Base-by-base conservation (phyloP, 2,113 vertebrate genomes). In the Geococcyx californianus region DNA sequence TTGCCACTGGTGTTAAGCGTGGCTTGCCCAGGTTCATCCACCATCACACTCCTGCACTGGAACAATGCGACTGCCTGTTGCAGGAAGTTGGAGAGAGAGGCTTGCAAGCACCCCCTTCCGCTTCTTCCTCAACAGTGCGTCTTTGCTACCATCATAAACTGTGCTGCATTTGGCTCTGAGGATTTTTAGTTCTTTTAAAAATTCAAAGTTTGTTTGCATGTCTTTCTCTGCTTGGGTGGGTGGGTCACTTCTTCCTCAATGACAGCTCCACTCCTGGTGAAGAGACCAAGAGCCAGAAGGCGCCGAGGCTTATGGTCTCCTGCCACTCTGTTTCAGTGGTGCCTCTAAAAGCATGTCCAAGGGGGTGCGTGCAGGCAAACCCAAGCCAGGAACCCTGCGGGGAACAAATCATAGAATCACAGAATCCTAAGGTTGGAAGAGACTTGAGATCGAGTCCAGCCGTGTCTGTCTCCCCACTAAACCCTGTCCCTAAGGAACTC, bases 311-410 rank as follows among this genome's bases (percentile, higher is more conserved):
- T 58, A 15, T 55, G 20, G 7, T 51, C 28, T 88, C 21, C 55
- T 70, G 47, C 23, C 19, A 16, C 26, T 36, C 34, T 19, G 5
- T 75, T 81, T 33, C 19, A 29, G 38, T 24, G 26, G 26, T 44
- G 12, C 20, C 33, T 7, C 16, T 36, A 42, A 34, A 24, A 81
- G 11, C 38, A 6, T 29, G 34, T 42, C 19, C 56, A 19, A 18
- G 18, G 25, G 28, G 54, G 28, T 11, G 13, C 0, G 0, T 40
- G 21, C 59, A 56, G 58, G 47, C 58, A 28, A 10, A 54, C n/a
- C 54, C 33, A 36, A 45, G 47, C 8, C n/a, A 56, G 20, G 15
- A 34, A 28, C 18, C 29, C 60, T 31, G 1, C 1, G 6, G 26
- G 49, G 29, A 68, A 38, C 34, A 51, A 5, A n/a, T n/a, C n/a